Percentiles rank a stretch among this genome's conserved stretches.
phyloP scores from a whole-genome alignment of 2,113 vertebrate species.

The Thamnaconus septentrionalis region DNA sequence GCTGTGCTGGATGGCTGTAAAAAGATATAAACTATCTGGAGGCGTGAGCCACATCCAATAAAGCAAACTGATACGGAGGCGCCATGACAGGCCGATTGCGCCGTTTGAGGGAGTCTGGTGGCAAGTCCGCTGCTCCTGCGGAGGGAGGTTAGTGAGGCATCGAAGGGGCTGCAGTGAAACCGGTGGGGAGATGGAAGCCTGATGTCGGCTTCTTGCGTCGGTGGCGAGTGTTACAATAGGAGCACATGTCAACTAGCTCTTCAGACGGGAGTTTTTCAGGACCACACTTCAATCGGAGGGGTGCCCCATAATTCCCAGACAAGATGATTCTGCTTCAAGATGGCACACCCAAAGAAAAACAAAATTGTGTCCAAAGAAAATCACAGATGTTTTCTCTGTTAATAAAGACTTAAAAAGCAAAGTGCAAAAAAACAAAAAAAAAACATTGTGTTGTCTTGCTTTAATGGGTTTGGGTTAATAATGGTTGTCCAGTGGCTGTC shows the following conservation, averaged over 20 bases:
- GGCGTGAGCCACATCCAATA: constrained; percentile 67
- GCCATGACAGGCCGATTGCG: constrained; percentile 66
- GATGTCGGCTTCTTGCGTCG: constrained; percentile 14
- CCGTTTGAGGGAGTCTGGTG: constrained; percentile 57
- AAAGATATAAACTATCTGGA: constrained; percentile 72
- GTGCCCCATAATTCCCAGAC: too few species aligned
- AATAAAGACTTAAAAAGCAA: too few species aligned
- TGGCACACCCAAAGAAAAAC: too few species aligned
- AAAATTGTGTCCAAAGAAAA: too few species aligned
- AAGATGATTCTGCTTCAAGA: too few species aligned
- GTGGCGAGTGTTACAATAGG: constrained; percentile 4
- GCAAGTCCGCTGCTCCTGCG: constrained; percentile 54
- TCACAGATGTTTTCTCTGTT: too few species aligned
- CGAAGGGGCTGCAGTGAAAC: constrained; percentile 48
- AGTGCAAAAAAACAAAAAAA: too few species aligned
- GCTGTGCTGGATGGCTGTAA: constrained; percentile 52
- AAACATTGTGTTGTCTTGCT: too few species aligned
- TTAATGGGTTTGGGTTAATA: too few species aligned
- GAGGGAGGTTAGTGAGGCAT: constrained; percentile 57
- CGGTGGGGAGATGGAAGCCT: constrained; percentile 48
- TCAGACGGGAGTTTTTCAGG: neutral
- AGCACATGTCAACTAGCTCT: neutral
- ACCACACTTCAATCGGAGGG: too few species aligned
- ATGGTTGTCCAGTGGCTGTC: too few species aligned
- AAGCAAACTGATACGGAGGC: constrained; percentile 66